A percentile compares a stretch with the other conserved stretches of the same genome.
Conservation (phyloP, 92 coral and sea anemone species). For the Montipora capitata region DNA sequence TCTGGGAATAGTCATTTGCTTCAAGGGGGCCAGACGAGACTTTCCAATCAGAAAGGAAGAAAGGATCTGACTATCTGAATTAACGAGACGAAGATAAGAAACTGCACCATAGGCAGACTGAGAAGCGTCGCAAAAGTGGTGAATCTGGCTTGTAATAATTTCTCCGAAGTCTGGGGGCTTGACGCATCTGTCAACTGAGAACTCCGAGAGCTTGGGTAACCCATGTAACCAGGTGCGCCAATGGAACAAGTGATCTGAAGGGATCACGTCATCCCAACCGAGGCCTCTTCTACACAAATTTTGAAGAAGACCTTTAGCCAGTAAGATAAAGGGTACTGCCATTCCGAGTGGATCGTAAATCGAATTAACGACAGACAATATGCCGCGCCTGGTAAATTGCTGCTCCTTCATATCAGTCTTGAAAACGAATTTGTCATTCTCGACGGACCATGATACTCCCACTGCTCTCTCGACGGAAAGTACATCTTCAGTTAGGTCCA, state of each 20-base stretch:
- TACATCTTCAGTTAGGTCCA: constrained; percentile 29
- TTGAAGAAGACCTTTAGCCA: not conserved
- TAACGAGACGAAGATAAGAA: not conserved
- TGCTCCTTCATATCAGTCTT: not conserved
- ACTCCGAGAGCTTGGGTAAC: constrained; percentile 26
- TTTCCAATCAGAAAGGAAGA: constrained; percentile 1
- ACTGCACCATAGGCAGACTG: not conserved
- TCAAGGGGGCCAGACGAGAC: constrained; percentile 28
- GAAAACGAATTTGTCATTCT: constrained; percentile 14
- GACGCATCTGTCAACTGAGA: constrained; percentile 38
- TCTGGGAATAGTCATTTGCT: constrained; percentile 21
- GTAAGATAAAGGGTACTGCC: not conserved
- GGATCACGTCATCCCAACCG: not conserved
- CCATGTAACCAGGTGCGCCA: constrained; percentile 37
- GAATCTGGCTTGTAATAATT: not conserved
- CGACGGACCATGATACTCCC: constrained; percentile 61
- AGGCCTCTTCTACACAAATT: not conserved
- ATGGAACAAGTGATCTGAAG: constrained; percentile 16
- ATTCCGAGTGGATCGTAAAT: constrained; percentile 5
- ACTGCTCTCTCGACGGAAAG: constrained; percentile 63
- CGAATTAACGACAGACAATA: not conserved
- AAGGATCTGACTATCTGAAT: not conserved
- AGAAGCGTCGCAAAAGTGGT: constrained; percentile 8
- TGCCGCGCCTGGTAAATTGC: not conserved
- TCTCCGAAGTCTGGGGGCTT: not conserved